Evolutionary conservation across 2,797 vertebrate genomes (phyloP), one percentile per base, ranked within the genome.

Genomic region (Oophaga sylvatica): DNA sequence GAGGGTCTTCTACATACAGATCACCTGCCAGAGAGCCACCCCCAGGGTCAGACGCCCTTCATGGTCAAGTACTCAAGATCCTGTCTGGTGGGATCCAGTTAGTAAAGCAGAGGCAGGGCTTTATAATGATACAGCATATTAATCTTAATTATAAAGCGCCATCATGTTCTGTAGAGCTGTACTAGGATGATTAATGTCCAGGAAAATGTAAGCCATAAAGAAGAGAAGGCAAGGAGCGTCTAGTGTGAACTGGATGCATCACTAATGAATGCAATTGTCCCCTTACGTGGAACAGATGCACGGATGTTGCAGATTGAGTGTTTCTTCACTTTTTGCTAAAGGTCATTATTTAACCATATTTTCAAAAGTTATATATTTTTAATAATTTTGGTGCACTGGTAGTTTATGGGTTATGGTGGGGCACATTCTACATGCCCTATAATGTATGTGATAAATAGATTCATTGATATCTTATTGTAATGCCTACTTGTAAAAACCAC

Each of bases 1-100:
- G 90, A 84, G 80, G 90, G 92, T 95, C 92, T 92, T 94, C 94
- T 94, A 94, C 91, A 91, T 83, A 85, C 90, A 92, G 91, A 94
- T 94, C 94, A 93, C 90, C 91, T 92, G 94, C 94, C 93, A 92
- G 90, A 84, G 91, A 68, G 11, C 45, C 16, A 77, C 31, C 59
- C 59, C 85, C 75, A 29, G 76, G 88, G 63, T 91, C 83, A 89
- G 84, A 87, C 73, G 75, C 68, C 84, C 80, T 59, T 29, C 75
- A 90, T 87, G 84, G 83, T 90, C 89, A 89, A 85, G 85, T 35
- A 35, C 71, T 60, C 2, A 29, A 67, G 62, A 86, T n/a, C n/a
- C 53, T 67, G 85, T 73, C 83, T 85, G 83, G 73, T 85, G 83
- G 59, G 71, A 63, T 85, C 83, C 83, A 85, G 17, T 86, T 79